Evolutionary conservation across 2,113 vertebrate genomes (phyloP), one percentile per base, ranked within the genome.

Genomic region (Peromyscus californicus): DNA sequence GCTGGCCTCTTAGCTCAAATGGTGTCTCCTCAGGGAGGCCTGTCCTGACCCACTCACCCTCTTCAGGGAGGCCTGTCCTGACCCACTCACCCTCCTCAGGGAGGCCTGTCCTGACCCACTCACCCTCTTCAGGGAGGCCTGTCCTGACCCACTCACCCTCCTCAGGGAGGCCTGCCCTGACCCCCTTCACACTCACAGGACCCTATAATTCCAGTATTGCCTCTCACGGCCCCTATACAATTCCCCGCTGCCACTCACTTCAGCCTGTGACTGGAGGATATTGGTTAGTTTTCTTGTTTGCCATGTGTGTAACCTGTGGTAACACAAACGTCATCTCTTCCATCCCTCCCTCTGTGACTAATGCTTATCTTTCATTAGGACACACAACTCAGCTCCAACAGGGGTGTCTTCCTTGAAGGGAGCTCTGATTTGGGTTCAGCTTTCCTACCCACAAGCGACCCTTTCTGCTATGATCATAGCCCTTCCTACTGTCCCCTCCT

Each of bases 131-230:
- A 76, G 74, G 22, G 39, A 76, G 39, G 9, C 21, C 39, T 42
- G 8, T 21, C 39, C n/a, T 42, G 15, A 75, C 39, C n/a, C 8
- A 4, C 21, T 42, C 39, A 24, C 39, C 21, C 36, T 74, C 72
- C 19, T 75, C 72, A 75, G 39, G 45, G 45, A 48, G 22, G 11
- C 76, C 61, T 45, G 22, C 17, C 29, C 67, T 13, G 79, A 76
- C 4, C 24, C 16, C 24, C 29, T 19, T 65, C 78, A 29, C 24
- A n/a, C 4, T 48, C 51, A 59, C 0, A 42, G 1, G 1, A 36
- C 39, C 10, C 54, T 54, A 13, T 26, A 16, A 42, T 24, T 54
- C 57, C 0, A 0, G 0, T 1, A 51, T 0, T 3, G 26, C 48
- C 33, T 22, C 26, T 51, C 74, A 74, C 0, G 24, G 1, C n/a